Evolutionary conservation across 2,888 invertebrate species (phyloP), one percentile per base, ranked within the genome.

Genomic region (Oscheius sp.): DNA sequence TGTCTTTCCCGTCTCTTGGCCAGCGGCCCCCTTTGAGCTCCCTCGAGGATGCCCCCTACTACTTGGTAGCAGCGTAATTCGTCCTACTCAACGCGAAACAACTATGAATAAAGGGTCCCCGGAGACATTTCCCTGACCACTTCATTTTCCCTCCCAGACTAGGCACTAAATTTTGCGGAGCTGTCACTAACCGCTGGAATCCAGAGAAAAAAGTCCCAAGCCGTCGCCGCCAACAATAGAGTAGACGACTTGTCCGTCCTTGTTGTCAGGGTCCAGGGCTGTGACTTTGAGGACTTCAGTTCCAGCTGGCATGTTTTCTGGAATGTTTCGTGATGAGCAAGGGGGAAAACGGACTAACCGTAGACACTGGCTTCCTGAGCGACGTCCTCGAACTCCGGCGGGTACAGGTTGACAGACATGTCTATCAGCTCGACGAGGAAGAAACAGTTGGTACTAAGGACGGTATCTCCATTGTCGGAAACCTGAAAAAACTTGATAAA

Each of bases 161-260:
- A n/a, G 48, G 2, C 50, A 65, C 50, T 65, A n/a, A 13, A 50
- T 50, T 50, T 48, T 50, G 32, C 65, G 65, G 32, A 33, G 50
- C 65, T 11, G 13, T 65, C 35, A 55, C 70, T 70, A 11, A 81
- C 81, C 82, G 72, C 75, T 76, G n/a, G 73, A 58, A 37, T 79
- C 96, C 79, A 98, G 94, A 84, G 94, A 92, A 92, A 98, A 98
- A 83, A 94, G 93, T 37, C 96, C 96, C 87, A 96, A 92, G 53
- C 97, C 97, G 88, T 94, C 93, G 62, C 96, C 96, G 68, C 93
- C 95, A 55, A 94, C 92, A 84, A 96, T 93, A 86, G 94, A 94
- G 91, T 96, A 97, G 73, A 93, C 93, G 75, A 96, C 92, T 83
- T 93, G 93, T 71, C 83, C 83, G 1, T 60, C 70, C 33, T 79